Evolutionary conservation across 2,888 invertebrate genomes (phyloP), one percentile per base, ranked within the genome.

Genomic region (Phania funesta): DNA sequence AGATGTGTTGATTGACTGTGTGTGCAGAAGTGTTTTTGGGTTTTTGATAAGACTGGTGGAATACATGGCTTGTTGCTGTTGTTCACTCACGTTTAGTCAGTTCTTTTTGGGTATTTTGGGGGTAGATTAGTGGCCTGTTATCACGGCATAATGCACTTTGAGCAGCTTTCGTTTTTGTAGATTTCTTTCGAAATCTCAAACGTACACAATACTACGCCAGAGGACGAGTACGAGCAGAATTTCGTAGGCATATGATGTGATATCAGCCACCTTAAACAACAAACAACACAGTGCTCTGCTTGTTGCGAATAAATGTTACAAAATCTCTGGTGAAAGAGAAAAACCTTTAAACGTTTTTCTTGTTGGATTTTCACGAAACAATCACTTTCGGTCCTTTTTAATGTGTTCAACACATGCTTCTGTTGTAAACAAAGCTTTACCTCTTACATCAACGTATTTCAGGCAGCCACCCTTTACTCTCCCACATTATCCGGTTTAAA

Each of bases 101-200:
- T 76, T 68, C 41, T 48, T 74, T n/a, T 71, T 56, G 52, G 76
- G 84, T 58, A 80, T 80, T 85, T 82, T 82, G 83, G 83, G 83
- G 83, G 84, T 81, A 82, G 85, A 86, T 86, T 86, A 86, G 85
- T 85, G 85, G 85, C 74, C 80, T 85, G 83, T 85, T 85, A 86
- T 85, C 85, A 84, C 80, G 80, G 83, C 73, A 84, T 84, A 83
- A 85, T 85, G 84, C 85, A 85, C 77, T 84, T 73, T 75, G 67
- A 74, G 56, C 54, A 44, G 75, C 62, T 77, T 76, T 67, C n/a
- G 8, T 29, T 58, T 29, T 22, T 50, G 41, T 52, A 68, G 29
- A 7, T 65, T 71, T 20, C 65, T 73, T 35, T 62, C 41, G 60
- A 68, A 78, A 74, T 78, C 78, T 26, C 44, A 58, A 60, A 22